Conservation (phyloP, 2,888 invertebrate species). For the Drosophila formosana region DNA sequence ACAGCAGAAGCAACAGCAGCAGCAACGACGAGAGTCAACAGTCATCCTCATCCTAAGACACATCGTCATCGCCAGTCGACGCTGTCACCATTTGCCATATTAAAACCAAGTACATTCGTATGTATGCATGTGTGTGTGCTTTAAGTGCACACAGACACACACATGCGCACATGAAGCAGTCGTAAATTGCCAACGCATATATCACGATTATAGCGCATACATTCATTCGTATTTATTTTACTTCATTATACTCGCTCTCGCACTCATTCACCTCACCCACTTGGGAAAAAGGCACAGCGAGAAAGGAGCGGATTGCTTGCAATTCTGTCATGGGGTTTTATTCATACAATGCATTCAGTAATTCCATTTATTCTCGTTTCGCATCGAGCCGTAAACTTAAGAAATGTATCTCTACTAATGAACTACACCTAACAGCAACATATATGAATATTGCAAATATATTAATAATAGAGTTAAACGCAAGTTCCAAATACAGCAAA, state of each 20-base stretch:
- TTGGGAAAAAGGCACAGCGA: background rate
- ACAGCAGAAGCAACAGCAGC: constrained; percentile 50
- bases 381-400: constrained; percentile 16
- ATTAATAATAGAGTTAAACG: background rate
- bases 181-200: constrained; percentile 77
- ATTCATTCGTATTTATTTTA: constrained; percentile 70
- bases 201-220: constrained; percentile 71
- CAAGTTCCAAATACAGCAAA: no score
- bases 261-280: constrained; percentile 2
- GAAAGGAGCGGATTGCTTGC: constrained; percentile 34
- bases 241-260: constrained; percentile 59
- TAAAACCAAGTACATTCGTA: constrained; percentile 52
- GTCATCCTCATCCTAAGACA: constrained; percentile 21
- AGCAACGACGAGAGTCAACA: constrained; percentile 33
- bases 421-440: constrained; percentile 1
- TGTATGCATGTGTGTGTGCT: constrained; percentile 29
- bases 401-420: constrained; percentile 20
- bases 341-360: constrained; percentile 43
- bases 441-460: background rate
- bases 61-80: constrained; percentile 27
- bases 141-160: constrained; percentile 41
- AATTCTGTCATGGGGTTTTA: constrained; percentile 21
- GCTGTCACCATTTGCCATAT: constrained; percentile 72
- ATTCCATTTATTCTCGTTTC: constrained; percentile 15
- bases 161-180: constrained; percentile 36